phyloP scores from a whole-genome alignment of 2,797 vertebrate species.

The Anas bernieri region DNA sequence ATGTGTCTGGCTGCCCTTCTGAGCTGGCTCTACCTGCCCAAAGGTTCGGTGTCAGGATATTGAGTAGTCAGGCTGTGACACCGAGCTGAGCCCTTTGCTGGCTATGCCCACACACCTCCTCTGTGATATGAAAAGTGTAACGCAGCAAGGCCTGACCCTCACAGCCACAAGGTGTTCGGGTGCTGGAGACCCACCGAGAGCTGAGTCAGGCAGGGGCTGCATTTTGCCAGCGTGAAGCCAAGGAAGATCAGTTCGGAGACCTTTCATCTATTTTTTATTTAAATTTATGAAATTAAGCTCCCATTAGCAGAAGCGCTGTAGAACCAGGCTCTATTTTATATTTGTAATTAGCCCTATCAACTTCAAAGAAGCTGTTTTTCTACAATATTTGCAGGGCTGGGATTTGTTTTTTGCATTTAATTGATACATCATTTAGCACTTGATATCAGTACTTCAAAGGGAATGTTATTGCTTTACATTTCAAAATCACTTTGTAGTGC shows the following conservation, averaged over 20 bases:
- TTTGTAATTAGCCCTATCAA: conserved; percentile 46
- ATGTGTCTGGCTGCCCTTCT: background rate
- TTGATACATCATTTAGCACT: conserved; percentile 51
- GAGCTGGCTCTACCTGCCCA: background rate
- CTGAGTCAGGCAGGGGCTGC: background rate
- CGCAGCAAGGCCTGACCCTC: too few species aligned
- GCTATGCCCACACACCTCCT: fast-evolving
- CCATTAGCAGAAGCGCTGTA: background rate
- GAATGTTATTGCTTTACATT: conserved; percentile 45
- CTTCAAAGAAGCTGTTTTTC: conserved; percentile 45
- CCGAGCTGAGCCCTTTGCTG: background rate
- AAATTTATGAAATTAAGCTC: background rate
- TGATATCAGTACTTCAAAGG: conserved; percentile 41
- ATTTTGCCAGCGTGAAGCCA: background rate
- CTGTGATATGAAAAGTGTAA: background rate
- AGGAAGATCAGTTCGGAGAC: background rate
- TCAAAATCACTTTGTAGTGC: conserved; percentile 44
- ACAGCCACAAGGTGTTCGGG: background rate
- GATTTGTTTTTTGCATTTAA: conserved; percentile 44
- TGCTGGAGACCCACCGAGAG: background rate
- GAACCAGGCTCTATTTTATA: conserved; percentile 1
- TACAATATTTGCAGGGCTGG: background rate
- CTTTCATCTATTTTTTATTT: background rate
- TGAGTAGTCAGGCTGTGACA: background rate
- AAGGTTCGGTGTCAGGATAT: background rate